Base-by-base conservation (phyloP, 1,140 invertebrate species). In the Lethocerus indicus region DNA sequence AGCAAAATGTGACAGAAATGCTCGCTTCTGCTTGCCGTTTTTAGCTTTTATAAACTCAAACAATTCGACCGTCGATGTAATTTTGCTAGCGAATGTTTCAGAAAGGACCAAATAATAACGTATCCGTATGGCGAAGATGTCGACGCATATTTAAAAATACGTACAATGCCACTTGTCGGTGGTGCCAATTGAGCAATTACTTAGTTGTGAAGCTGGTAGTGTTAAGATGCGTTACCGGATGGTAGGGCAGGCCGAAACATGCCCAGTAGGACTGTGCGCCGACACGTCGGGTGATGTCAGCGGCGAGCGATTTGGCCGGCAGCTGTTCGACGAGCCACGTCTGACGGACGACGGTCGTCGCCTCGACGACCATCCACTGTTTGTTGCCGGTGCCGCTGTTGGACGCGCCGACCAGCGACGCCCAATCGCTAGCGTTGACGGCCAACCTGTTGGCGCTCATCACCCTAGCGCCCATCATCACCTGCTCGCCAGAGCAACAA, bases 361-460 rank as follows among this genome's bases (percentile, higher is more conserved):
- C 69, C 75, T 92, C 81, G 0, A 90, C 68, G 7, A 84, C 67
- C 52, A 90, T 75, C 89, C 89, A 96, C 61, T 94, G 86, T 56
- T 90, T 87, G 59, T 82, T 84, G 47, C 87, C 84, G 25, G 86
- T 89, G 6, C 82, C 83, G 50, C 82, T 84, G 65, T 90, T 87
- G 61, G 75, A 77, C 1, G 64, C 59, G 0, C 70, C 67, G 27
- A 83, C 64, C 0, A 69, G 61, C 3, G 66, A 64, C 0, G 75
- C 74, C 91, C 90, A 95, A 4, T 74, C 67, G 25, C 69, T 64
- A 2, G 83, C 80, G 58, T 74, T 72, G 1, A 63, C 68, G 0
- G 88, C 77, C 25, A 96, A 66, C 51, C 84, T 73, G 67, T 92
- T 94, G 2, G 90, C 84, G 9, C 87, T 77, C 70, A 88, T 80